Base-by-base conservation (phyloP, 2,113 vertebrate genomes). In the Lipotes vexillifer region DNA sequence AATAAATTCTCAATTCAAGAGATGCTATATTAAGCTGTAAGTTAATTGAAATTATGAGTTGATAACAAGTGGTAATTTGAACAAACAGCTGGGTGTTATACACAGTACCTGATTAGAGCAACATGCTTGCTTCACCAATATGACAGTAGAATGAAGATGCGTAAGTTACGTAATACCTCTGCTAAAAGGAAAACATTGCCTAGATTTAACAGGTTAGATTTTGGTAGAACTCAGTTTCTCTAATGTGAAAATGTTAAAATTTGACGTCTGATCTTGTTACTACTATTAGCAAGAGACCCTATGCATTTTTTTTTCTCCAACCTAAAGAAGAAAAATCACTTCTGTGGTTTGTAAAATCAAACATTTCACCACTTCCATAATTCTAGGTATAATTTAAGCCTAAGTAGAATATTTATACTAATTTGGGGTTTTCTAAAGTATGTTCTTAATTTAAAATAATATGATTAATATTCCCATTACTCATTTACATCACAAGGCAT, bases 401-500 rank as follows among this genome's bases (percentile, higher is more conserved):
- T 59, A 65, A 57, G n/a, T 81, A 89, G 57, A 86, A 72, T 57
- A 88, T 68, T 90, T 74, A 74, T 96, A 59, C 33, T 97, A 82
- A 88, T 93, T 97, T 96, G 36, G 31, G 59, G 33, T 84, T 95
- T 97, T 75, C 90, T 81, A 63, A 95, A 94, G 63, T 95, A 63
- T 85, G 36, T 87, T 92, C 89, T 90, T 96, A 96, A 95, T 97
- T 97, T 97, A 96, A 89, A 97, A 94, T 93, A 93, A 75, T 92
- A 61, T 36, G 55, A 68, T 78, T 94, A 85, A 82, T 94, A 68
- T 95, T 94, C 52, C 61, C 71, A 75, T 97, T 94, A 96, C 27
- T 97, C 90, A 78, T 78, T 90, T 97, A 86, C 80, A 95, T 96
- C 84, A 95, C 41, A 44, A n/a, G 38, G 38, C 65, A 63, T 72